Base-by-base conservation (phyloP, 2,113 vertebrate genomes). In the Pachyramphus minor region DNA sequence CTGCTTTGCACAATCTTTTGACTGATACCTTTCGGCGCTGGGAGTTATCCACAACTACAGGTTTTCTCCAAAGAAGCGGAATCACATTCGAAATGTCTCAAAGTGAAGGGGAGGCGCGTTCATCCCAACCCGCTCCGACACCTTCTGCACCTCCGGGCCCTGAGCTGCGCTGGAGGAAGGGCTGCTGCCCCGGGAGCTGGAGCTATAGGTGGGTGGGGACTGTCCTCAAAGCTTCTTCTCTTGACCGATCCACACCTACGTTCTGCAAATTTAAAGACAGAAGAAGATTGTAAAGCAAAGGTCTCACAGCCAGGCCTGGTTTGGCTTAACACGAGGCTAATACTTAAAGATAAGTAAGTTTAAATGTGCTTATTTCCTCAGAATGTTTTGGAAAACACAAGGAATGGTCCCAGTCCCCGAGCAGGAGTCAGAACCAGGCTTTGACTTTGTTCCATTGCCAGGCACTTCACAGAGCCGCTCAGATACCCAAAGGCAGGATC, bases 161-260 rank as follows among this genome's bases (percentile, higher is more conserved):
- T 83, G 94, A 96, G 96, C 92, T 58, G 74, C 44, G 8, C 74
- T 73, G 85, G n/a, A 78, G 69, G 73, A 41, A 47, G 85, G 91
- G 95, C 78, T 76, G 89, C 83, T 1, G 4, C 53, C 74, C 79
- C 49, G 0, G 5, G 56, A 22, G 27, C 62, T 7, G 75, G 25
- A 87, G 96, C 98, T 98, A 99, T 92, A 98, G 97, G 96, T 99
- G 98, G 75, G 98, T 63, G 12, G 99, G 99, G 23, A 99, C 98
- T 4, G 99, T 99, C 97, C 98, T 97, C 97, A 99, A 79, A 90
- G 99, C 99, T 49, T 99, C 99, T 94, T 98, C 97, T 28, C 98
- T 83, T 0, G 98, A 98, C 47, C 99, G 98, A 77, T 98, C 97
- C 83, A 99, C 94, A 24, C 98, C 98, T 58, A 99, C 98, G 50